phyloP scores from a whole-genome alignment of 2,888 invertebrate species.

The Tetropium fuscum region DNA sequence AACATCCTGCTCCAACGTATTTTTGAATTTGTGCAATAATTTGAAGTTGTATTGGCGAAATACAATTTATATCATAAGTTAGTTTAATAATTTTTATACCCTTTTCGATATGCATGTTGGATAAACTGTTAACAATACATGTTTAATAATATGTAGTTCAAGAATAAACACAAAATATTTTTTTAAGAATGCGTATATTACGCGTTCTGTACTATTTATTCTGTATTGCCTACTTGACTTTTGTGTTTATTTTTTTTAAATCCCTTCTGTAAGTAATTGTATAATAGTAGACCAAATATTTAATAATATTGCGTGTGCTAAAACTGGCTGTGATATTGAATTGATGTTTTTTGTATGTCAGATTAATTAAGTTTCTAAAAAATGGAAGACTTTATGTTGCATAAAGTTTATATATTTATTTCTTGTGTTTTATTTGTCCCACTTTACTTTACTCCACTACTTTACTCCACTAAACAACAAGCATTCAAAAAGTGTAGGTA shows the following conservation, averaged over 20 bases:
- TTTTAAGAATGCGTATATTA: neutral
- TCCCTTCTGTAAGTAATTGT: conserved; percentile 27
- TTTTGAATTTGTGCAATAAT: conserved; percentile 25
- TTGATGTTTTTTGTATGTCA: conserved; percentile 47
- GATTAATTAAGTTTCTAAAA: conserved; percentile 40
- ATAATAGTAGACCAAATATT: conserved; percentile 44
- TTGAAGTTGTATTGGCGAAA: conserved; percentile 17
- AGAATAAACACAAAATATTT: conserved; percentile 16
- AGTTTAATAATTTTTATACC: conserved; percentile 40
- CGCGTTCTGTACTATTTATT: neutral
- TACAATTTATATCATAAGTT: conserved; percentile 9
- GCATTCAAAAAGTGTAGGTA: no score
- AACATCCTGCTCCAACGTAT: conserved; percentile 1
- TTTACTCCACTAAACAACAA: no score
- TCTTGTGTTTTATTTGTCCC: conserved; percentile 22
- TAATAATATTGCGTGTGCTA: conserved; percentile 58
- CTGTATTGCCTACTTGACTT: conserved; percentile 1
- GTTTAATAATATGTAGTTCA: neutral
- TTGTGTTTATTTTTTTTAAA: conserved; percentile 26
- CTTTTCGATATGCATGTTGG: conserved; percentile 37
- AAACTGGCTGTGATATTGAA: conserved; percentile 61
- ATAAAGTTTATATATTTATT: conserved; percentile 47
- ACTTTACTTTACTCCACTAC: no score
- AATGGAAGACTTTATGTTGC: conserved; percentile 44
- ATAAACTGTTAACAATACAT: conserved; percentile 25